Evolutionary conservation across 2,113 vertebrate species (phyloP).

Genomic region (Chaenogobius annularis): DNA sequence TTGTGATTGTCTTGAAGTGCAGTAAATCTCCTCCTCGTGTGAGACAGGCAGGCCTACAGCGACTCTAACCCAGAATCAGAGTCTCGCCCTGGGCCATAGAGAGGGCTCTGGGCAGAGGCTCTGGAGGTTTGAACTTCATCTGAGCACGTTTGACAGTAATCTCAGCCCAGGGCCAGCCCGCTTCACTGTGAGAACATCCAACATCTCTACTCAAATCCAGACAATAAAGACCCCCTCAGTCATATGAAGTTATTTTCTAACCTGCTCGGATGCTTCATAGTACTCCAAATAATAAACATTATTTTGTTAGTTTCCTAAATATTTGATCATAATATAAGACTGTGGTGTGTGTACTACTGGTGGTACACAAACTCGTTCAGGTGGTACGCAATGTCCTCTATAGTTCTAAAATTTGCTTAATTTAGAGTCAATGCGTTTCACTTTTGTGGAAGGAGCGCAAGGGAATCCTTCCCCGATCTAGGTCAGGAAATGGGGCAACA

Average conservation of each 20-base stretch:
- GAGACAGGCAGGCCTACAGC: slow-evolving; percentile 23
- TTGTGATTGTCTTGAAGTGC: not conserved
- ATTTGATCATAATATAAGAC: no score
- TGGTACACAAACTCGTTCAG: no score
- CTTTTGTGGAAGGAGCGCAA: no score
- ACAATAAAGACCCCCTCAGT: not conserved
- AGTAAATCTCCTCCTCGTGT: not conserved
- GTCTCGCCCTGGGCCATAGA: slow-evolving; percentile 29
- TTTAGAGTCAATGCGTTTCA: no score
- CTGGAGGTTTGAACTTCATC: slow-evolving; percentile 37
- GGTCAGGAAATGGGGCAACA: no score
- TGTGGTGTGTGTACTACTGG: no score
- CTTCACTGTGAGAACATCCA: slow-evolving; percentile 21
- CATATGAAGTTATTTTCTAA: not conserved
- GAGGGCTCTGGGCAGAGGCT: slow-evolving; percentile 26
- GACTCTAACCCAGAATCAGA: slow-evolving; percentile 29
- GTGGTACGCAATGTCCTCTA: no score
- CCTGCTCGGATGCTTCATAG: no score
- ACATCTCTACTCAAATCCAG: not conserved
- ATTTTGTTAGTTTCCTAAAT: no score
- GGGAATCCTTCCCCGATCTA: no score
- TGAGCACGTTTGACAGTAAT: slow-evolving; percentile 52
- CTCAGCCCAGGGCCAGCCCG: slow-evolving; percentile 33
- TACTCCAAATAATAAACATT: no score
- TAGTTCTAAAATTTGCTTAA: no score